A percentile compares a stretch with the other conserved stretches of the same genome.
Conservation (phyloP, 2,888 invertebrate genomes). For the Ethmia dodecea region DNA sequence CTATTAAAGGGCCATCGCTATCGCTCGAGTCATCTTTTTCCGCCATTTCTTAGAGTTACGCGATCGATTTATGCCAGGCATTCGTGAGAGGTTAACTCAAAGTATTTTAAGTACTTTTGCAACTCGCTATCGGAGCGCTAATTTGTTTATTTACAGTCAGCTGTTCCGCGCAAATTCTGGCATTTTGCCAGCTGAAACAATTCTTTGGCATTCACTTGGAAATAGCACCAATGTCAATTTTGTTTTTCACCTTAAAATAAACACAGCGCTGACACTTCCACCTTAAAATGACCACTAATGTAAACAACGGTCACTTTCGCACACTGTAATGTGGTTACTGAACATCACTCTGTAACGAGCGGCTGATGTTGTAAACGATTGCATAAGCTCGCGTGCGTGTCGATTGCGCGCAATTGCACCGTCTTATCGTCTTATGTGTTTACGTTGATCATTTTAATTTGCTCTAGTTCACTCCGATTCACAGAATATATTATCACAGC, state of each 20-base stretch:
- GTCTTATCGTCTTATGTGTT: constrained; percentile 53
- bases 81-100: constrained; percentile 21
- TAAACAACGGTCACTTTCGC: constrained; percentile 41
- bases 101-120: constrained; percentile 32
- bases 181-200: constrained; percentile 55
- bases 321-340: constrained; percentile 53
- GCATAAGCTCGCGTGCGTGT: constrained; percentile 56
- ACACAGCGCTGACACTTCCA: constrained; percentile 23
- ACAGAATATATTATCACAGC: neutral
- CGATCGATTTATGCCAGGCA: constrained; percentile 24
- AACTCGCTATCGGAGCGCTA: constrained; percentile 34
- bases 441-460: constrained; percentile 46
- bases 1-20: constrained; percentile 65
- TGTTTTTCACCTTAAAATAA: constrained; percentile 59
- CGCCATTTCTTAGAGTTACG: constrained; percentile 43
- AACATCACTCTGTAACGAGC: constrained; percentile 49
- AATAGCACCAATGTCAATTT: constrained; percentile 74
- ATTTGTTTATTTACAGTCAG: constrained; percentile 74
- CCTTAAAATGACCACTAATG: constrained; percentile 16
- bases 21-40: constrained; percentile 51
- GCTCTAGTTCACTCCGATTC: constrained; percentile 21
- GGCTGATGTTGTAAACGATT: constrained; percentile 50
- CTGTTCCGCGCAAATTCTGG: constrained; percentile 58
- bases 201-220: constrained; percentile 58
- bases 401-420: constrained; percentile 53